Evolutionary conservation across 2,113 vertebrate genomes (phyloP).

Genomic region (Eublepharis macularius): DNA sequence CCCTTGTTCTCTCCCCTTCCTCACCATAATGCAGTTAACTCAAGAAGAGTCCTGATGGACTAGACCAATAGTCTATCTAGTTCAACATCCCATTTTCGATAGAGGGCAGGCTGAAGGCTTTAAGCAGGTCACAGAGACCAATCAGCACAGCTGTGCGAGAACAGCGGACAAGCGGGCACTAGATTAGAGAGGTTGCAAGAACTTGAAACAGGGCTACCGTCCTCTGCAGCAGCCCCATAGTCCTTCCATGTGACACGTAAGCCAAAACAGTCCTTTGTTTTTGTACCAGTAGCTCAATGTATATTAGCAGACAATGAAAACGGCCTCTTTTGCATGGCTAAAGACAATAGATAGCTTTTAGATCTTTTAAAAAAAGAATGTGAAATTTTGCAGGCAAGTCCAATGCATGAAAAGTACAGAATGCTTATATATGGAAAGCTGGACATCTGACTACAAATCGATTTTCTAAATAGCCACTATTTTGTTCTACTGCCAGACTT

Average conservation of each 20-base stretch:
- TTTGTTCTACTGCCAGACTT: slow-evolving; percentile 76
- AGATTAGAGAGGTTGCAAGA: too few species aligned
- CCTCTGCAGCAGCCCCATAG: neutral
- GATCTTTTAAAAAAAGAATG: neutral
- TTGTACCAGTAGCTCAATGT: neutral
- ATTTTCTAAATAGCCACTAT: neutral
- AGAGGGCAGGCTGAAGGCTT: too few species aligned
- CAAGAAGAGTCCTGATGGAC: too few species aligned
- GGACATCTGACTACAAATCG: neutral
- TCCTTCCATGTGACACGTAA: neutral
- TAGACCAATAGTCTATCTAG: too few species aligned
- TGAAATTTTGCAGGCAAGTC: neutral
- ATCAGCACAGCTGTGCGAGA: too few species aligned
- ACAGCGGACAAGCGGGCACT: too few species aligned
- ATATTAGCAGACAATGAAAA: neutral
- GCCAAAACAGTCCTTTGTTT: neutral
- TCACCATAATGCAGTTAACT: neutral
- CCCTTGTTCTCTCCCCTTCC: neutral
- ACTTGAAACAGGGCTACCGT: neutral
- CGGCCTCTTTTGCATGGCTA: neutral
- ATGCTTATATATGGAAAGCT: neutral
- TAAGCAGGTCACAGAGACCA: too few species aligned
- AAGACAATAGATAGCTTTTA: neutral
- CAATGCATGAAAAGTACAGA: neutral
- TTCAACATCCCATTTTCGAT: too few species aligned